A percentile compares a stretch with the other conserved stretches of the same genome.
Evolutionary conservation across 2,888 invertebrate species (phyloP).

Genomic region (Amiota mariae): DNA sequence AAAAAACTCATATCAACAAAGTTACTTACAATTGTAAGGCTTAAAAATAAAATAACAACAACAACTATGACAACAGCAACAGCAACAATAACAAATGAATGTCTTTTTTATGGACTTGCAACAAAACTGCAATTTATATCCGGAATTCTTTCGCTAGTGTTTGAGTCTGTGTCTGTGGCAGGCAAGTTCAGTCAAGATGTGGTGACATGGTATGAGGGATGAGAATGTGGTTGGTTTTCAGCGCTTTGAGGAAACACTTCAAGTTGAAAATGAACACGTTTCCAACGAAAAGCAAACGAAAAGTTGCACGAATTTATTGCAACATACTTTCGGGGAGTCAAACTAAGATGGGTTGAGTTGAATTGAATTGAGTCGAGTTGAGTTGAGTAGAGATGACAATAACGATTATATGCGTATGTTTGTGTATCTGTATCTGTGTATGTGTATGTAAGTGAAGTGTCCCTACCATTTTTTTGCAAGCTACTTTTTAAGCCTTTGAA

Average conservation of each 20-base stretch:
- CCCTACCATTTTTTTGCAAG: neutral
- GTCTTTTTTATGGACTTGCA: constrained; percentile 14
- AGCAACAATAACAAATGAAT: too few relatives aligned
- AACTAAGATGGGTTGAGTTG: neutral
- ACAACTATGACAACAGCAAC: too few relatives aligned
- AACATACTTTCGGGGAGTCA: neutral
- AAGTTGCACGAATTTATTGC: constrained; percentile 26
- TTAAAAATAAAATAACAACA: too few relatives aligned
- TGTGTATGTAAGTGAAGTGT: too few relatives aligned
- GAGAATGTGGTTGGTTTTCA: too few relatives aligned
- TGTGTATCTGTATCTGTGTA: too few relatives aligned
- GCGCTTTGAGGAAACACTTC: neutral
- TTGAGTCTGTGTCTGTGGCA: neutral
- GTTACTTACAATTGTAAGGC: too few relatives aligned
- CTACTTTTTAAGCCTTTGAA: constrained; percentile 16
- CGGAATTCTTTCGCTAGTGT: neutral
- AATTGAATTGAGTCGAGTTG: neutral
- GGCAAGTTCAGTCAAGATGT: neutral
- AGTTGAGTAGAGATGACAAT: neutral
- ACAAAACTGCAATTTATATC: constrained; percentile 21
- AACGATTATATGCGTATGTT: too few relatives aligned
- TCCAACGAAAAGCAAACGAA: neutral
- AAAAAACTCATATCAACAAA: too few relatives aligned
- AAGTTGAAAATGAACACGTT: constrained; percentile 22
- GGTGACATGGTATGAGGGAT: too few relatives aligned